These are phyloP conservation scores for Urocitellus parryii DNA, from an alignment of 2,113 vertebrate species.

Conservation along the genomic window DNA sequence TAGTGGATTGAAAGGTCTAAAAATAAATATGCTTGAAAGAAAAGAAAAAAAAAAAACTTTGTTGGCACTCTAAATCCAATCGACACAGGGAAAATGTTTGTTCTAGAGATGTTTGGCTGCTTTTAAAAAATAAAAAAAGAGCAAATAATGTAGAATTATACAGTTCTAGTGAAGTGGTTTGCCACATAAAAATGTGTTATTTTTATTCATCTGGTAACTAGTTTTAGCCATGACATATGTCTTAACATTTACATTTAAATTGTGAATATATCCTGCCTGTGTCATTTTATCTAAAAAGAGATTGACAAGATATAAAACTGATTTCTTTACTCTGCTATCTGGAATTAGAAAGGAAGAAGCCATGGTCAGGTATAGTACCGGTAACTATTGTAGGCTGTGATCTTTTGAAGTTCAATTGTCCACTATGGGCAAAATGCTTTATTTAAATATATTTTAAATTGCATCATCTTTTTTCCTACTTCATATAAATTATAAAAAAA, in stretches of 20 bases:
- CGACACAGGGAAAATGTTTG: constrained; percentile 39
- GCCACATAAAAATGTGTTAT: constrained; percentile 70
- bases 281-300: constrained; percentile 62
- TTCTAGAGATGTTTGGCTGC: constrained; percentile 72
- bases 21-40: constrained; percentile 80
- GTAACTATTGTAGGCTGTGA: not conserved
- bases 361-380: not conserved
- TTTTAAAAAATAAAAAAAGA: constrained; percentile 64
- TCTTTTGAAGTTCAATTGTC: constrained; percentile 19
- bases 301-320: constrained; percentile 40
- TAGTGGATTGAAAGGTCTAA: constrained; percentile 79
- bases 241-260: constrained; percentile 74
- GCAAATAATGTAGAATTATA: constrained; percentile 67
- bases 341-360: constrained; percentile 47
- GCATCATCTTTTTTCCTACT: not conserved
- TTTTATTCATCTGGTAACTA: constrained; percentile 77
- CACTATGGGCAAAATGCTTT: not conserved
- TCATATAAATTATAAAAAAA: constrained; percentile 35
- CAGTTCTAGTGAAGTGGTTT: constrained; percentile 59
- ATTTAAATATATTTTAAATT: constrained; percentile 24
- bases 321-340: constrained; percentile 24
- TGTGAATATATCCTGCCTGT: constrained; percentile 59
- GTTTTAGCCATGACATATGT: constrained; percentile 57
- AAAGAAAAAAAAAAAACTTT: constrained; percentile 76
- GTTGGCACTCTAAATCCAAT: constrained; percentile 63